Evolutionary conservation across 2,113 vertebrate genomes (phyloP), one percentile per base, ranked within the genome.

Genomic region (Mola mola): DNA sequence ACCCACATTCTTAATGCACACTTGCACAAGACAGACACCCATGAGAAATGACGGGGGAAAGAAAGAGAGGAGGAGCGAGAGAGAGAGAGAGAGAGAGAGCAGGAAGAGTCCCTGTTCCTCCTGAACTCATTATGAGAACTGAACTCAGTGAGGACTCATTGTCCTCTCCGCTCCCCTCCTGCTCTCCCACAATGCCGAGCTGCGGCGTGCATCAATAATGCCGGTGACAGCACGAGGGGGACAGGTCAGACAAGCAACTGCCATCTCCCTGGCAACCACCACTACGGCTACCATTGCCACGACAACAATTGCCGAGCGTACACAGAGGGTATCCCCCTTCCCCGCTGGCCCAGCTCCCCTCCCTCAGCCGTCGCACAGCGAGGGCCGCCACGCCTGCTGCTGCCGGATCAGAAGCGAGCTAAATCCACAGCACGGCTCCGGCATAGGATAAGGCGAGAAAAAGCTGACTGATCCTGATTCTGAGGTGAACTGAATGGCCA

Each of bases 101-200:
- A 52, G 43, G 73, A 72, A 79, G 80, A 89, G 86, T 78, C 81
- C 79, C 76, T 55, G 55, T 77, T 87, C 72, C 76, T 86, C 85
- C 83, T 86, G 86, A 88, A 90, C 90, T 90, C 90, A 90, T 90
- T 90, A 89, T n/a, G n/a, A n/a, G n/a, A n/a, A n/a, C n/a, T n/a
- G n/a, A n/a, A n/a, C n/a, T n/a, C n/a, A n/a, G n/a, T n/a, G n/a
- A n/a, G n/a, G n/a, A n/a, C 87, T 82, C 79, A 77, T 81, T 84
- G 83, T 89, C 81, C 87, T 90, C 81, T 78, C 58, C 36, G 66
- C 74, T 84, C 84, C 87, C 87, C 87, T 85, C 82, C 81, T 17
- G 56, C 79, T 82, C 87, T 86, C 84, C 84, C 80, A 89, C 88
- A 89, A 89, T 89, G 79, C 81, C 64, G 47, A 84, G 79, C 81